Conservation (phyloP, 2,888 invertebrate genomes). For the Lithophane socia region DNA sequence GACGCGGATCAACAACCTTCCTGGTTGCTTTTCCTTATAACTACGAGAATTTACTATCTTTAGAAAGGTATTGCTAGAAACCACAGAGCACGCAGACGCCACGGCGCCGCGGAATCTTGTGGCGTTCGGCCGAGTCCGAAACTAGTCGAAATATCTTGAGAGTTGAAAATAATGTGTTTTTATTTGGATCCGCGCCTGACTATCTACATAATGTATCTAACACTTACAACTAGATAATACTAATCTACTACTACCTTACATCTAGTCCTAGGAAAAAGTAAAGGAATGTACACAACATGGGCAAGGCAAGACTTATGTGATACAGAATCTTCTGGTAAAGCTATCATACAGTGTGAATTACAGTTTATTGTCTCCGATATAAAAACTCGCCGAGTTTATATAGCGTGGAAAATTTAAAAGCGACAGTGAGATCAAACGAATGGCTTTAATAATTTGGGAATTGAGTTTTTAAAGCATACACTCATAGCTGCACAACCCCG, state of each 20-base stretch:
- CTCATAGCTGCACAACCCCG: slow-evolving; percentile 10
- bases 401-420: slow-evolving; percentile 4
- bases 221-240: slow-evolving; percentile 57
- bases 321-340: slow-evolving; percentile 32
- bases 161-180: not conserved
- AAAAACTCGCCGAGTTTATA: slow-evolving; percentile 15
- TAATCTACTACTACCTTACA: slow-evolving; percentile 45
- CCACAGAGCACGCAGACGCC: not conserved
- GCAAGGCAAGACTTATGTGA: slow-evolving; percentile 52
- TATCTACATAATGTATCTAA: slow-evolving; percentile 35
- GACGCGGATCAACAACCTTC: slow-evolving; percentile 25
- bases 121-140: not conserved
- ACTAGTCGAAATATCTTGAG: not conserved
- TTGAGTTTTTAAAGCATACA: not conserved
- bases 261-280: slow-evolving; percentile 43
- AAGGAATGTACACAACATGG: slow-evolving; percentile 47
- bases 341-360: slow-evolving; percentile 33
- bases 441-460: slow-evolving; percentile 7
- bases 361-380: slow-evolving; percentile 55
- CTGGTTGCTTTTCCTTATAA: slow-evolving; percentile 4
- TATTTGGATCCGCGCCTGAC: slow-evolving; percentile 32
- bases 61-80: not conserved
- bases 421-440: slow-evolving; percentile 29
- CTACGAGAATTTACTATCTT: not conserved
- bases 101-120: not conserved